Evolutionary conservation across 1,140 invertebrate species (phyloP).

Genomic region (Aporrectodea caliginosa): DNA sequence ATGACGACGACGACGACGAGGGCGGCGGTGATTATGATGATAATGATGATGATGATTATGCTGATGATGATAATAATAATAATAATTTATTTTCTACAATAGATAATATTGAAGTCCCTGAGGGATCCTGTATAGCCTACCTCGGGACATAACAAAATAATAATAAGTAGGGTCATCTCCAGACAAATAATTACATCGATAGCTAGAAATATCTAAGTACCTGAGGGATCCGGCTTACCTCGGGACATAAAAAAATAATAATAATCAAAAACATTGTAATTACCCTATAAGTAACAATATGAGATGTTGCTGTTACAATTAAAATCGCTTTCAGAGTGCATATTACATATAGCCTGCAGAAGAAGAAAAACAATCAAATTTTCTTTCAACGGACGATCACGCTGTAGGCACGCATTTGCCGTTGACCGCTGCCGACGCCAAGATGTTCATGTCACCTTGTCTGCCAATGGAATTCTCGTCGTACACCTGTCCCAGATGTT

Average conservation of each 20-base stretch:
- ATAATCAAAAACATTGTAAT: not conserved
- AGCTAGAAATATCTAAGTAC: not conserved
- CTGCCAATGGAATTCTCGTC: slow-evolving; percentile 19
- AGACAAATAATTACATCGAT: not conserved
- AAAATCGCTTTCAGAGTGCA: not conserved
- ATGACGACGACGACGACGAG: not conserved
- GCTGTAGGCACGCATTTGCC: slow-evolving; percentile 6
- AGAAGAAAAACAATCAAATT: not conserved
- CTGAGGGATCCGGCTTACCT: not conserved
- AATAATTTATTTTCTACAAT: not conserved
- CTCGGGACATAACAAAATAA: not conserved
- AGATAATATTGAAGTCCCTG: too few species aligned
- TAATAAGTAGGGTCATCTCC: not conserved
- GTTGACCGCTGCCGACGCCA: not conserved
- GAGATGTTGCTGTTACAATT: not conserved
- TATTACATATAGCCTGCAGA: not conserved
- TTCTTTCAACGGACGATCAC: not conserved
- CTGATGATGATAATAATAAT: not conserved
- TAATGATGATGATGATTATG: not conserved
- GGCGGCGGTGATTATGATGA: not conserved
- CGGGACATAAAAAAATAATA: not conserved
- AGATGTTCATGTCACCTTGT: slow-evolving; percentile 14
- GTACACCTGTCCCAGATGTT: slow-evolving; percentile 24
- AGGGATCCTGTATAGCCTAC: not conserved
- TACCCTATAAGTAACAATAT: not conserved